Evolutionary conservation across 1,140 invertebrate species (phyloP), one percentile per base, ranked within the genome.

Genomic region (Zaprionus camerounensis): DNA sequence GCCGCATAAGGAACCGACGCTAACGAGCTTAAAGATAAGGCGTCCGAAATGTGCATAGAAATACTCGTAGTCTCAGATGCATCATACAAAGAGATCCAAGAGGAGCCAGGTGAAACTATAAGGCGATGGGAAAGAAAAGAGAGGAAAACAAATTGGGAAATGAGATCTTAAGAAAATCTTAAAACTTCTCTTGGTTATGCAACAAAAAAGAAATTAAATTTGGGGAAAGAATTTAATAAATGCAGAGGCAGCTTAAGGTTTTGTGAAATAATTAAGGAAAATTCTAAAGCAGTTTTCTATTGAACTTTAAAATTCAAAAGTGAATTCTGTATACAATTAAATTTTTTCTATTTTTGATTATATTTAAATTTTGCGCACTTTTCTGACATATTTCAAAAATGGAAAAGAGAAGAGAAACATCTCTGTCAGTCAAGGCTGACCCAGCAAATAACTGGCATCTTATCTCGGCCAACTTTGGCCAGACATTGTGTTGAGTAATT

Each of bases 401-500:
- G 20, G 17, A 49, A 22, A 13, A 13, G 46, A 4, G n/a, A 11
- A 2, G 20, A 5, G 46, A 24, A 20, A 3, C 20, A 20, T 7
- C 17, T 11, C 7, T 5, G 44, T 49, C 44, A 11, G 44, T 49
- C 44, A 12, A 9, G n/a, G 17, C 44, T 49, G 46, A 65, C 49
- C 63, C 63, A 65, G 67, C 56, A 57, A 62, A 70, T 70, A 70
- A 38, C 61, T 34, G 36, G 46, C 36, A 62, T 24, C 65, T 56
- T 66, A 74, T 44, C 68, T 71, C 65, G 63, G 64, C 59, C 78
- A 80, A 82, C 77, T 87, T 82, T 49, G 51, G 61, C 67, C 80
- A 82, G 80, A 83, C 81, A 88, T 84, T 88, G 74, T 84, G 80
- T 88, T 88, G 84, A 88, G 84, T 88, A 87, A 88, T 87, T 87